phyloP scores from a whole-genome alignment of 2,113 vertebrate genomes.

The Gila orcuttii region DNA sequence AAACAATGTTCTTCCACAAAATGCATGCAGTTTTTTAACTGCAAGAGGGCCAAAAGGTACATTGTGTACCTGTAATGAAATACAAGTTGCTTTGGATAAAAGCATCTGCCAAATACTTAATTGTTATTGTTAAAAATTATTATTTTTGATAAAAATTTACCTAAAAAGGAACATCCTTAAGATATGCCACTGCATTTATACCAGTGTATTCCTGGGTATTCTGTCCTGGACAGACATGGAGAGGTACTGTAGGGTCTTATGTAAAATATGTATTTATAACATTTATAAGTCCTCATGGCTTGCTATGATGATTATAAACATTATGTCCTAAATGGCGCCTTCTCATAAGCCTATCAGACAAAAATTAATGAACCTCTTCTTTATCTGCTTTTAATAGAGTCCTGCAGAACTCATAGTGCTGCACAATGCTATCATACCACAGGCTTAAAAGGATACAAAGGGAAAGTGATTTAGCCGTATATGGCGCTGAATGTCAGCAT shows the following conservation, averaged over 20 bases:
- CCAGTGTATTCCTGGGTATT: background rate
- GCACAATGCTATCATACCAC: constrained; percentile 59
- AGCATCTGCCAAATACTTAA: too few species aligned
- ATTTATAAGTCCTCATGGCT: background rate
- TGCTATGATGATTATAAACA: constrained; percentile 26
- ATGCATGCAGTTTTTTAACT: too few species aligned
- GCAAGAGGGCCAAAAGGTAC: too few species aligned
- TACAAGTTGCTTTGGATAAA: too few species aligned
- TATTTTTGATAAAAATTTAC: background rate
- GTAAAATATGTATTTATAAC: background rate
- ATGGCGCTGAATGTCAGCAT: background rate
- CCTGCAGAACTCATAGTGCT: background rate
- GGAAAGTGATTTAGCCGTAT: constrained; percentile 5
- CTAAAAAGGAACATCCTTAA: background rate
- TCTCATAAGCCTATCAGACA: constrained; percentile 33
- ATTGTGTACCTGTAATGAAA: too few species aligned
- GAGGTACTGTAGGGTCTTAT: background rate
- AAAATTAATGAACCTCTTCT: constrained; percentile 18
- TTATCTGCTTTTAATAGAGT: constrained; percentile 62
- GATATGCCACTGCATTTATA: background rate
- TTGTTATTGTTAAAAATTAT: too few species aligned
- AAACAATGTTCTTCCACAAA: too few species aligned
- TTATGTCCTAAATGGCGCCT: background rate
- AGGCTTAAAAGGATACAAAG: constrained; percentile 68
- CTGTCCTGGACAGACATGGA: background rate